A percentile compares a stretch with the other conserved stretches of the same genome.
These are phyloP conservation scores for Percina caprodes DNA, from an alignment of 2,113 vertebrate genomes.

Conservation along the genomic window DNA sequence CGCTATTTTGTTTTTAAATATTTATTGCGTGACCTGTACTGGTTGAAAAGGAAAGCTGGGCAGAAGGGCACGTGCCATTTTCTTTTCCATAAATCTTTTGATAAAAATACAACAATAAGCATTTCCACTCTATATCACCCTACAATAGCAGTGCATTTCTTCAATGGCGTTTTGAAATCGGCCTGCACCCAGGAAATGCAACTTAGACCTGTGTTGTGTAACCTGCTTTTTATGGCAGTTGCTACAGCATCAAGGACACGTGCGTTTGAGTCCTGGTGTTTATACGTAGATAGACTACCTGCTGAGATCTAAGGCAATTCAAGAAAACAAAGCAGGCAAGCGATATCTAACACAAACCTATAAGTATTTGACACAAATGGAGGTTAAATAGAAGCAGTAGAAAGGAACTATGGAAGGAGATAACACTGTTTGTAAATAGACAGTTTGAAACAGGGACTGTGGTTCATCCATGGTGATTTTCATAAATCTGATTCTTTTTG, in stretches of 20 bases:
- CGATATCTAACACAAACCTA: neutral
- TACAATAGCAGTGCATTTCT: neutral
- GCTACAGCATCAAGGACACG: neutral
- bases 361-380: neutral
- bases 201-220: neutral
- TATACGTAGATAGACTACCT: neutral
- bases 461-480: neutral
- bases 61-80: neutral
- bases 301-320: slow-evolving; percentile 3
- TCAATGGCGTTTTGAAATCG: too few species aligned
- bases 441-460: neutral
- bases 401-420: neutral
- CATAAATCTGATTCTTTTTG: neutral
- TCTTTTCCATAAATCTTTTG: neutral
- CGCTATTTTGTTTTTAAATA: neutral
- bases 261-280: neutral
- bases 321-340: slow-evolving; percentile 1
- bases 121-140: neutral
- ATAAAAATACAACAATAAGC: neutral
- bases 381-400: neutral
- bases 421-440: too few species aligned
- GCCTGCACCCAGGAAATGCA: neutral
- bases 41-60: neutral
- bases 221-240: neutral
- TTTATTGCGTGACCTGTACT: neutral